Evolutionary conservation across 2,113 vertebrate genomes (phyloP), one percentile per base, ranked within the genome.

Genomic region (Mus spicilegus): DNA sequence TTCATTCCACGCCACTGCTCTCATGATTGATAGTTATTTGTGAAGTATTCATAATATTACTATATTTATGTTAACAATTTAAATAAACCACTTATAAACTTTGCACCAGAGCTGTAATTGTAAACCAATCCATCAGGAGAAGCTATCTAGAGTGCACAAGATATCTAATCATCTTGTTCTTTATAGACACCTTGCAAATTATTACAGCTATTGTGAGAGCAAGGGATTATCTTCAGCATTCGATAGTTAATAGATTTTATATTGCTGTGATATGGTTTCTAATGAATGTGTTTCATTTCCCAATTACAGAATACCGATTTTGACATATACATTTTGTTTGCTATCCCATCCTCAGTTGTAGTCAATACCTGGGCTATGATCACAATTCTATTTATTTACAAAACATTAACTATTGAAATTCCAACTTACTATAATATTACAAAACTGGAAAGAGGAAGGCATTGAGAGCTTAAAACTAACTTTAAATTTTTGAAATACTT

Each of bases 51-150:
- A 20, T 24, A 89, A 28, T 70, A 63, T 89, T 22, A 24, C 72
- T 63, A 42, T 39, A 89, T 51, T 93, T 54, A 65, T 82, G 51
- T 39, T 72, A 89, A 72, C n/a, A 94, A 77, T 51, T 81, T 94
- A 93, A 49, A 69, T 4, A 42, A 70, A 51, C 30, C 33, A 51
- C 49, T 82, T 19, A 73, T 0, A 54, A 82, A 54, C 12, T 46
- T 73, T 51, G 39, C 30, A 73, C 49, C 24, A 65, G 22, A 80
- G 73, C 67, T 73, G 49, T 14, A 30, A 49, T 5, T 75, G 10
- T 75, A 42, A 49, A 77, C 2, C 42, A 77, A 49, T 30, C n/a
- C 26, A 49, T 77, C 39, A 75, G 10, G 28, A 36, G 75, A 70
- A 87, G 49, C 67, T 12, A 49, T 77, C 20, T 89, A 61, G 73